Conservation (phyloP, 2,113 vertebrate genomes). For the Toxostoma redivivum region DNA sequence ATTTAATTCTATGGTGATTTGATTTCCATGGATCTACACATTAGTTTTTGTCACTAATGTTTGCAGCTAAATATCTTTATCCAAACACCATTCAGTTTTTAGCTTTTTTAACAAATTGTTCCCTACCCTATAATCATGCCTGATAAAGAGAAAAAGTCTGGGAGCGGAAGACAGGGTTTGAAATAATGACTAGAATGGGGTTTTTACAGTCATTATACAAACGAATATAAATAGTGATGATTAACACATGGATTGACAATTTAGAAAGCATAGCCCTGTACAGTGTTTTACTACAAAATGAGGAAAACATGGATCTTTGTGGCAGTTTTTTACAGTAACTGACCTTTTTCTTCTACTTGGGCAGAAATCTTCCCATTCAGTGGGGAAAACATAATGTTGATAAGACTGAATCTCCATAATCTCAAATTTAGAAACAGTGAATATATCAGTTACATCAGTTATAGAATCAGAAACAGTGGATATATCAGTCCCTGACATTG, state of each 20-base stretch:
- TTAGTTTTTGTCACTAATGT: background rate
- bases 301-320: background rate
- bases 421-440: background rate
- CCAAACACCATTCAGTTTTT: background rate
- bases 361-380: background rate
- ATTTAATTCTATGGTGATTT: background rate
- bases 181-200: background rate
- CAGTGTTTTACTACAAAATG: background rate
- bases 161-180: background rate
- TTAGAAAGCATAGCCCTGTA: background rate
- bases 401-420: background rate
- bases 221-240: constrained; percentile 15
- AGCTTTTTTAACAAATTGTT: background rate
- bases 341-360: background rate
- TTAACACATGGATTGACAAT: background rate
- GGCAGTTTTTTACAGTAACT: background rate
- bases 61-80: constrained; percentile 23
- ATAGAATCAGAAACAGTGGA: background rate
- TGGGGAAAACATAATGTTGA: background rate
- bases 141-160: constrained; percentile 1
- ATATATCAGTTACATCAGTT: too few species aligned
- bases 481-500: background rate
- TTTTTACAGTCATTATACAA: constrained; percentile 4
- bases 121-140: background rate
- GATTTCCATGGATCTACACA: background rate